Evolutionary conservation across 1,140 invertebrate species (phyloP), one percentile per base, ranked within the genome.

Genomic region (Bombus impatiens): DNA sequence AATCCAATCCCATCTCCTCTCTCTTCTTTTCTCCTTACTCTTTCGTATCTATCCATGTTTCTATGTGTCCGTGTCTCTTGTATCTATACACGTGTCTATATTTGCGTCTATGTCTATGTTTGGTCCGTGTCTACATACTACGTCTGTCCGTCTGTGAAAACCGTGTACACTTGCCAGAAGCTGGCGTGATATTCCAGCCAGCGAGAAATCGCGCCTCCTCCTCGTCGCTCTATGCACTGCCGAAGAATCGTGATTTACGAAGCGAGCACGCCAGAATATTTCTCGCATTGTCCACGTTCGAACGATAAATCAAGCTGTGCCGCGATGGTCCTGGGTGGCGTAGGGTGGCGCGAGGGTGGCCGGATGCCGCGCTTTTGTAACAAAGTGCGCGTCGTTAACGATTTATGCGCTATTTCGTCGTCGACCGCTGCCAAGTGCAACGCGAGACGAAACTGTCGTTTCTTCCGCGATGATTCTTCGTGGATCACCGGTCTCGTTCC

Each of bases 261-360:
- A 91, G 88, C 91, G 88, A 85, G 79, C 87, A 89, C 82, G 91
- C 89, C 91, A 91, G 92, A 94, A 94, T 94, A 93, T 94, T 94
- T 93, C 93, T 94, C 91, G 92, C 92, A 93, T 93, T 93, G 92
- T 94, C 92, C 93, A 94, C 91, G 91, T 92, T 86, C 87, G 86
- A 67, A 78, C 90, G 89, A 94, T 94, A 93, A 94, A 94, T 94
- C 93, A 93, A 92, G 79, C 78, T 76, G 78, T 76, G 84, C 84
- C 75, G 44, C 87, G 86, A 83, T 76, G 78, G 77, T 44, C 44
- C 42, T 47, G 65, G 74, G 15, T 47, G 82, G 78, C 53, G 70
- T 25, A 44, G 67, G 79, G 70, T 78, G 53, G 44, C 4, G n/a
- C 32, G 40, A 32, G 53, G 68, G 42, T 12, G 77, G 37, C 5